These are phyloP conservation scores for Tenualosa ilisha DNA, from an alignment of 2,797 vertebrate genomes.

Conservation along the genomic window DNA sequence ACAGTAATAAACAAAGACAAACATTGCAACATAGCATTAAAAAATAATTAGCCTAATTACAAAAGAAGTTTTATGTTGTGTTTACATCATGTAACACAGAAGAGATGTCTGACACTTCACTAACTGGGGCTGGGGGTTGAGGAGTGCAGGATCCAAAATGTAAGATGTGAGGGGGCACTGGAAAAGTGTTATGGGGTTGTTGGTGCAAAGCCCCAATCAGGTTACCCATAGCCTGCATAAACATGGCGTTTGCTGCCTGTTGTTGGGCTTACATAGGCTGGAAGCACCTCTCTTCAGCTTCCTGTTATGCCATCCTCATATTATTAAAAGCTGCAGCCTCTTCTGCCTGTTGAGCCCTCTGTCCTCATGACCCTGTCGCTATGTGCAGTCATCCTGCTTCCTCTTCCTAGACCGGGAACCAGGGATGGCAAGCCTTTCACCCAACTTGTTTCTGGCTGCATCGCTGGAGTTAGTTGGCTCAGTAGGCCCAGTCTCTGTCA, in stretches of 20 bases:
- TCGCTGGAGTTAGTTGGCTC: neutral
- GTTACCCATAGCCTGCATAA: neutral
- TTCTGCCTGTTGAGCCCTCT: neutral
- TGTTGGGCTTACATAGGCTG: neutral
- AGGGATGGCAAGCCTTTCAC: neutral
- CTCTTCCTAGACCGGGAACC: neutral
- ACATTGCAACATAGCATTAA: no score
- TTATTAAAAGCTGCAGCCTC: neutral
- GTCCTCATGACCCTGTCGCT: no score
- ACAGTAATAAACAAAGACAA: neutral
- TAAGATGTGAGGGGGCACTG: neutral
- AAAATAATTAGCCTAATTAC: no score
- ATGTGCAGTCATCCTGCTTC: no score
- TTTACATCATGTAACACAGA: no score
- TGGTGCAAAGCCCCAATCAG: neutral
- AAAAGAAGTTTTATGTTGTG: no score
- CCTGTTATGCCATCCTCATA: neutral
- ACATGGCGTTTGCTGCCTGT: neutral
- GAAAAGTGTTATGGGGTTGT: neutral
- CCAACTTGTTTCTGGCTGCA: neutral
- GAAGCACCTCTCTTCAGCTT: neutral
- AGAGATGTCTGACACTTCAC: no score
- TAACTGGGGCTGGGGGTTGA: neutral
- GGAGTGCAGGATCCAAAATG: neutral
- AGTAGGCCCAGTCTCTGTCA: neutral